Conservation (phyloP, 2,888 invertebrate genomes). For the Conops quadrifasciatus region DNA sequence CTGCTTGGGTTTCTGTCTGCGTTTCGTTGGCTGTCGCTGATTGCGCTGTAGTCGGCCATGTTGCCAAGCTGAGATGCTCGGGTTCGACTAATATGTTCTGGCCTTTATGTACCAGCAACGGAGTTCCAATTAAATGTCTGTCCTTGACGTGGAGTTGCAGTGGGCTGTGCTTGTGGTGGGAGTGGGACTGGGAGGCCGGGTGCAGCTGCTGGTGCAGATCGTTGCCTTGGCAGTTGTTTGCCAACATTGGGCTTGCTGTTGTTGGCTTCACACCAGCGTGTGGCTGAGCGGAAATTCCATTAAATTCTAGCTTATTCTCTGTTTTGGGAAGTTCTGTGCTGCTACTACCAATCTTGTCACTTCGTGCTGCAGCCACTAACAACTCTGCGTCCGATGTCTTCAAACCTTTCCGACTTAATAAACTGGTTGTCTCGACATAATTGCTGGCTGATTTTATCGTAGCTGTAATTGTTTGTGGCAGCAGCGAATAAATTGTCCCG, state of each 20-base stretch:
- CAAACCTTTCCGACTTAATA: conserved; percentile 45
- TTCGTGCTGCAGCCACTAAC: conserved; percentile 39
- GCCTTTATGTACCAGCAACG: conserved; percentile 62
- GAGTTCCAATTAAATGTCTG: conserved; percentile 63
- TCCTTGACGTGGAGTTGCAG: conserved; percentile 59
- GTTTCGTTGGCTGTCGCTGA: conserved; percentile 1
- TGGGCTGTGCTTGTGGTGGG: conserved; percentile 52
- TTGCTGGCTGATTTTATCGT: conserved; percentile 46
- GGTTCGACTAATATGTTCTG: conserved; percentile 60
- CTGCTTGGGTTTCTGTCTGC: conserved; percentile 8
- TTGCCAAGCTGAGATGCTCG: conserved; percentile 52
- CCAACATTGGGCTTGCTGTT: conserved; percentile 29
- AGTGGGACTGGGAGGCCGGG: conserved; percentile 28
- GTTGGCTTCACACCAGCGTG: conserved; percentile 30
- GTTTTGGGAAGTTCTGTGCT: conserved; percentile 32
- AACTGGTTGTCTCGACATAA: conserved; percentile 45
- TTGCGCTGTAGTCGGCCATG: conserved; percentile 32
- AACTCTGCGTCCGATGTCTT: conserved; percentile 41
- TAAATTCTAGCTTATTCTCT: conserved; percentile 36
- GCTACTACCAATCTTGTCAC: conserved; percentile 42
- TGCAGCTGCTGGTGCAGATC: conserved; percentile 25
- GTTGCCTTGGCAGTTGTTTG: conserved; percentile 35
- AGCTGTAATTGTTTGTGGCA: conserved; percentile 39
- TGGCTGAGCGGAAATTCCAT: conserved; percentile 48
- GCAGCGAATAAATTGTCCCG: conserved; percentile 32